phyloP scores from a whole-genome alignment of 2,888 invertebrate species.

The Oxyteleia sp. region DNA sequence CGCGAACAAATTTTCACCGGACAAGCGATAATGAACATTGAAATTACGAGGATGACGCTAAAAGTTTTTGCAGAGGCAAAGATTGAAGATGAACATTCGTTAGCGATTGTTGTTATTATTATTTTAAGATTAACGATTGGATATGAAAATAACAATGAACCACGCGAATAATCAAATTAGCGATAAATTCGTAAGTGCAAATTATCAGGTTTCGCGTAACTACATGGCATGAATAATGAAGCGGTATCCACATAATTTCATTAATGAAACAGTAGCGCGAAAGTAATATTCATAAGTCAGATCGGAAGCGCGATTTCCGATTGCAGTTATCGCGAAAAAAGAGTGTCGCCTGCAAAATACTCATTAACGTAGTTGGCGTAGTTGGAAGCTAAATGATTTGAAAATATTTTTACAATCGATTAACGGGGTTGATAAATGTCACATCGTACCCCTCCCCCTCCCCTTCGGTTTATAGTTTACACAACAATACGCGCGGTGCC shows the following conservation, averaged over 20 bases:
- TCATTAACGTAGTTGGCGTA: constrained; percentile 32
- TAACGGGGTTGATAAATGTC: constrained; percentile 4
- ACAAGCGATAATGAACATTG: too few relatives aligned
- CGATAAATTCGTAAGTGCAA: constrained; percentile 29
- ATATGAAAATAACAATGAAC: constrained; percentile 9
- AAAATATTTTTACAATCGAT: constrained; percentile 37
- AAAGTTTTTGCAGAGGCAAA: too few relatives aligned
- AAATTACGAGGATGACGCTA: too few relatives aligned
- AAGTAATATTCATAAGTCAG: constrained; percentile 58
- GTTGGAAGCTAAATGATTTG: constrained; percentile 27
- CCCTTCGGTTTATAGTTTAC: constrained; percentile 12
- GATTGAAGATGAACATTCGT: too few relatives aligned
- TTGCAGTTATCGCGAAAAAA: constrained; percentile 10
- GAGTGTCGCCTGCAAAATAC: constrained; percentile 43
- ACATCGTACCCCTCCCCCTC: not conserved
- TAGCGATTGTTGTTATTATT: too few relatives aligned
- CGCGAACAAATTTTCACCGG: too few relatives aligned
- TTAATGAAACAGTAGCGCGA: constrained; percentile 44
- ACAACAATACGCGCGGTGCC: constrained; percentile 28
- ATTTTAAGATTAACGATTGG: too few relatives aligned
- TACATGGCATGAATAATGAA: constrained; percentile 44
- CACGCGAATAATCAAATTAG: constrained; percentile 48
- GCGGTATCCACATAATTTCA: constrained; percentile 47
- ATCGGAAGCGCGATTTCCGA: constrained; percentile 26
- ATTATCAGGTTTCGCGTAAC: constrained; percentile 38